Conservation (phyloP, 2,797 vertebrate species). For the Avahi laniger region DNA sequence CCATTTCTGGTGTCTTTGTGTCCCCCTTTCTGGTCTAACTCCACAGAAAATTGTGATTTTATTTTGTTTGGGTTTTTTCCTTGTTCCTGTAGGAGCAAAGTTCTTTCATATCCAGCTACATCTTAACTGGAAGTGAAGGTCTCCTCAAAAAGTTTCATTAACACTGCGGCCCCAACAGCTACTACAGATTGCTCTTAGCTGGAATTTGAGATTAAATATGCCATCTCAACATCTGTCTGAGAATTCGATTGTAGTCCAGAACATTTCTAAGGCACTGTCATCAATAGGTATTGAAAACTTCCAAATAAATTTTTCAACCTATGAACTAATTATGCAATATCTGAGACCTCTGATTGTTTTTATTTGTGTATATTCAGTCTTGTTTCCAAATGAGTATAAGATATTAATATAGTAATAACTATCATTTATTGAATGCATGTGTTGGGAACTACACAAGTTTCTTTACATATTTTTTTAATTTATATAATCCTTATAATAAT, state of each 20-base stretch:
- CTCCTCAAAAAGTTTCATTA: background rate
- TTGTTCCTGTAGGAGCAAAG: background rate
- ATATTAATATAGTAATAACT: background rate
- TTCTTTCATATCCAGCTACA: background rate
- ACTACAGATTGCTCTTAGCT: background rate
- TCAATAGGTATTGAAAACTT: background rate
- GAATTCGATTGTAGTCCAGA: background rate
- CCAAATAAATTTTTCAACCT: background rate
- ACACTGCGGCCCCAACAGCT: background rate
- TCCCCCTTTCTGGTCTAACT: background rate
- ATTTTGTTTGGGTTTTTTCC: background rate
- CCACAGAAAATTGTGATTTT: background rate
- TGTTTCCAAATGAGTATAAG: background rate
- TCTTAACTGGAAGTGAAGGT: background rate
- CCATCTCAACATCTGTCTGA: background rate
- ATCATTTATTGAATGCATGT: background rate
- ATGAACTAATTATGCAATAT: background rate
- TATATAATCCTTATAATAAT: background rate
- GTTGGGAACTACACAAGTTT: background rate
- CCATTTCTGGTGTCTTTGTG: background rate
- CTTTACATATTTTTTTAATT: background rate
- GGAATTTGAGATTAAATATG: background rate
- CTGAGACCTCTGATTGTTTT: background rate
- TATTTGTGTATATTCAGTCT: background rate
- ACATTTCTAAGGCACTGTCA: background rate